Percentiles rank a stretch among this genome's conserved stretches.
These are phyloP conservation scores for Ciona savignyi DNA, from an alignment of 23 tunicate species.

Conservation along the genomic window DNA sequence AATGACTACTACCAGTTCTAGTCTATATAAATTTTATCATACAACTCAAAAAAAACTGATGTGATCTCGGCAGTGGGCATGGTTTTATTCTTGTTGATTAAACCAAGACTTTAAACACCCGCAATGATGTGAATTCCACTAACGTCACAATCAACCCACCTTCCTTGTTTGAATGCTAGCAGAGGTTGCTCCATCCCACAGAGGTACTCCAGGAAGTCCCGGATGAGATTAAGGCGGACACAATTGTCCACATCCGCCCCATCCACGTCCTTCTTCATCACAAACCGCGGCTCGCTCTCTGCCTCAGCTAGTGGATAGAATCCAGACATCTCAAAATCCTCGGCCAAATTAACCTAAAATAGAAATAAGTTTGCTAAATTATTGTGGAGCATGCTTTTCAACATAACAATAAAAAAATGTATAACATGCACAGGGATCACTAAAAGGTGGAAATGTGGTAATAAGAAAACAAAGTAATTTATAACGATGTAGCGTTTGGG, in stretches of 20 bases:
- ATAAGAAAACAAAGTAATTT: too few relatives aligned
- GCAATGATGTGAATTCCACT: not conserved
- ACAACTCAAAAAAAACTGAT: too few relatives aligned
- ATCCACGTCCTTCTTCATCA: conserved; percentile 1
- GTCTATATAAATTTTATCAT: too few relatives aligned
- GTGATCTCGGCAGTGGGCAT: too few relatives aligned
- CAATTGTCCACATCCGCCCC: conserved; percentile 7
- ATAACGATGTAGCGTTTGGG: too few relatives aligned
- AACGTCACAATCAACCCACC: conserved; percentile 1
- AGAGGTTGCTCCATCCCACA: conserved; percentile 88
- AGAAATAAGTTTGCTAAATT: too few relatives aligned
- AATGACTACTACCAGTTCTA: too few relatives aligned
- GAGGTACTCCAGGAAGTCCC: conserved; percentile 68
- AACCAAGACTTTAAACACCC: not conserved
- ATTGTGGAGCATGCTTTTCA: too few relatives aligned
- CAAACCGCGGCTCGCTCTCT: conserved; percentile 27
- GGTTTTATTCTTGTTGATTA: too few relatives aligned
- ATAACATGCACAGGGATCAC: too few relatives aligned
- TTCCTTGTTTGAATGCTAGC: conserved; percentile 83
- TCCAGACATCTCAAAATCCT: conserved; percentile 62
- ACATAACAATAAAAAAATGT: too few relatives aligned
- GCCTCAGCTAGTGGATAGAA: conserved; percentile 43
- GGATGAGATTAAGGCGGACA: conserved; percentile 43
- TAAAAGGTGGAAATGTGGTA: too few relatives aligned
- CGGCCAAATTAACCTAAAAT: conserved; percentile 37